phyloP scores from a whole-genome alignment of 1,140 invertebrate species.

The Drosophila ogumai region DNA sequence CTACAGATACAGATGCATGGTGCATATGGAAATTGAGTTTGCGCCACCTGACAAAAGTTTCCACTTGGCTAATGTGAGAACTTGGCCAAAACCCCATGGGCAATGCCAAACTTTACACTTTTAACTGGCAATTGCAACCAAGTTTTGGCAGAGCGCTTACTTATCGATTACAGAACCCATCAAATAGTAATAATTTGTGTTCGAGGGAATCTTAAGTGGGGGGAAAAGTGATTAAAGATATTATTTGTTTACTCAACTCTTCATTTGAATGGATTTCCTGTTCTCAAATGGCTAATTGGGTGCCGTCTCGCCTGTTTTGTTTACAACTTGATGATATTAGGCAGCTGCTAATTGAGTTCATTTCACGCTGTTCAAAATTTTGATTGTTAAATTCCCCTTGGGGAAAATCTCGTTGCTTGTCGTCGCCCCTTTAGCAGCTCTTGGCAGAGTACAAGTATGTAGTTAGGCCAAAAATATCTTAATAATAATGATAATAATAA shows the following conservation, averaged over 20 bases:
- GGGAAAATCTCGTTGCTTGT: slow-evolving; percentile 21
- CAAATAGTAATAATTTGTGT: slow-evolving; percentile 7
- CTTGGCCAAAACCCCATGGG: slow-evolving; percentile 10
- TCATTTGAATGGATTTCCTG: slow-evolving; percentile 21
- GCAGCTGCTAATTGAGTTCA: slow-evolving; percentile 49
- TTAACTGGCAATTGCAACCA: not conserved
- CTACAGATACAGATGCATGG: slow-evolving; percentile 12
- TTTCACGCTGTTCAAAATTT: slow-evolving; percentile 40
- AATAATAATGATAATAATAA: slow-evolving; percentile 7
- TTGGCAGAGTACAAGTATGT: slow-evolving; percentile 4
- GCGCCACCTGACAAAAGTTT: slow-evolving; percentile 66
- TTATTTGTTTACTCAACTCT: slow-evolving; percentile 37
- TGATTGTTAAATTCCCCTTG: slow-evolving; percentile 15
- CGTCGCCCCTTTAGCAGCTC: slow-evolving; percentile 2
- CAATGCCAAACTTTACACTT: slow-evolving; percentile 3
- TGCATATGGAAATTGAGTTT: slow-evolving; percentile 42
- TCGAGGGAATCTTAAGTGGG: slow-evolving; percentile 1
- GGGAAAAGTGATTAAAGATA: slow-evolving; percentile 28
- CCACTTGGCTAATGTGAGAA: slow-evolving; percentile 56
- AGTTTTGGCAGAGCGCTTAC: slow-evolving; percentile 6
- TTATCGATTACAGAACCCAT: slow-evolving; percentile 16
- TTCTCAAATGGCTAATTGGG: slow-evolving; percentile 37
- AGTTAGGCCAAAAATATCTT: slow-evolving; percentile 15
- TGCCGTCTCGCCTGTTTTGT: slow-evolving; percentile 27
- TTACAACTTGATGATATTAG: slow-evolving; percentile 41